A percentile compares a stretch with the other conserved stretches of the same genome.
These are phyloP conservation scores for Cisticola juncidis DNA, from an alignment of 2,113 vertebrate species.

Conservation along the genomic window DNA sequence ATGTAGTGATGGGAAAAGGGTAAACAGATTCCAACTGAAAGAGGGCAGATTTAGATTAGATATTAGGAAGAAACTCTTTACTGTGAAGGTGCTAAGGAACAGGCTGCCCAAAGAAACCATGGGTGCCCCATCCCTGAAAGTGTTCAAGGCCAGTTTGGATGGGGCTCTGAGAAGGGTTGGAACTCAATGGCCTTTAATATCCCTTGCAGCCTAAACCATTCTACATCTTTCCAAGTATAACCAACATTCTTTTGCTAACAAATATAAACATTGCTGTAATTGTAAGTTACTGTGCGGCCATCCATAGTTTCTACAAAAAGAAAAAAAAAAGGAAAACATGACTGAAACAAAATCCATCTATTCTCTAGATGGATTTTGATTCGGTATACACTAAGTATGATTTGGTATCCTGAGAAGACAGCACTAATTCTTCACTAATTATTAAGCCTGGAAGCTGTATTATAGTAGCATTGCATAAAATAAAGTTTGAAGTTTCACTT, in stretches of 20 bases:
- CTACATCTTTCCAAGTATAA: neutral
- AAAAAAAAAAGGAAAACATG: accelerated
- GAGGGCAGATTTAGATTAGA: neutral
- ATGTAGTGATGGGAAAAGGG: neutral
- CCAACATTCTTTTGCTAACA: neutral
- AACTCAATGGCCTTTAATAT: neutral
- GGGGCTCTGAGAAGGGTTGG: neutral
- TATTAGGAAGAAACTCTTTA: neutral
- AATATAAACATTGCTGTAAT: neutral
- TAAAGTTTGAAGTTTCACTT: neutral
- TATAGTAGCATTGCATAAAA: neutral
- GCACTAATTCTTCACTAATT: neutral
- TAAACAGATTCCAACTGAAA: neutral
- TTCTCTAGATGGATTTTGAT: neutral
- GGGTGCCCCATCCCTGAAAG: neutral
- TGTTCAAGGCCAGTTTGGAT: neutral
- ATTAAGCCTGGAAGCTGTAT: neutral
- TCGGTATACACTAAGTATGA: neutral
- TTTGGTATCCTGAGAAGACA: neutral
- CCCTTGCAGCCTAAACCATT: neutral
- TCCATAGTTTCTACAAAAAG: neutral
- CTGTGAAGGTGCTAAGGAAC: neutral
- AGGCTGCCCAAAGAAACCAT: neutral
- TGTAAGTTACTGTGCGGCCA: neutral
- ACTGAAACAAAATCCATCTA: neutral